Evolutionary conservation across 2,797 vertebrate genomes (phyloP).

Genomic region (Parauchenoglanis ngamensis): DNA sequence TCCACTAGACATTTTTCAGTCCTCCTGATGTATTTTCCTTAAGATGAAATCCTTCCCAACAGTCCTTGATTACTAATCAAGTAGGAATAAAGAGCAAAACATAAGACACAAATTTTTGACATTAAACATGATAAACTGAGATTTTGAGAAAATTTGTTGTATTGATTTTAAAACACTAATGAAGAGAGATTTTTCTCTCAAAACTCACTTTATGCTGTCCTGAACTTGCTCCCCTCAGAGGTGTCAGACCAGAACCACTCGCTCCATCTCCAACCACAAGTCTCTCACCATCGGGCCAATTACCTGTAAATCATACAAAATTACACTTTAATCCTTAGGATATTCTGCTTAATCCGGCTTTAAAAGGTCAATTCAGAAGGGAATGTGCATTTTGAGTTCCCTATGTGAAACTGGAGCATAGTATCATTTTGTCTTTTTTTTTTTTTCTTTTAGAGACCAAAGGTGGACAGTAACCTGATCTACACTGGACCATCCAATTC

Average conservation of each 20-base stretch:
- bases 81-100: not conserved
- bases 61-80: no score
- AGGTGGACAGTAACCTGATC: not conserved
- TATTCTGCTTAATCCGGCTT: not conserved
- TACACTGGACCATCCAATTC: not conserved
- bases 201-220: not conserved
- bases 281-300: slow-evolving; percentile 46
- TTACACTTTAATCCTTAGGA: not conserved
- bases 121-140: not conserved
- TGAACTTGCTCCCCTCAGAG: slow-evolving; percentile 26
- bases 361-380: not conserved
- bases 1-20: no score
- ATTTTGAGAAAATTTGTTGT: not conserved
- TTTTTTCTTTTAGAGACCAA: slow-evolving; percentile 24
- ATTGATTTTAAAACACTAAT: not conserved
- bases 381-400: not conserved
- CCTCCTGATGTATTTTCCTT: no score
- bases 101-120: not conserved
- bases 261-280: slow-evolving; percentile 39
- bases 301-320: slow-evolving; percentile 34
- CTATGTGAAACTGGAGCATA: not conserved
- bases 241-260: slow-evolving; percentile 34
- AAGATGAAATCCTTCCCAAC: no score
- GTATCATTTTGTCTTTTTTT: not conserved
- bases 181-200: not conserved